These are phyloP conservation scores for Drosophila navojoa DNA, from an alignment of 1,140 invertebrate species.

Conservation along the genomic window DNA sequence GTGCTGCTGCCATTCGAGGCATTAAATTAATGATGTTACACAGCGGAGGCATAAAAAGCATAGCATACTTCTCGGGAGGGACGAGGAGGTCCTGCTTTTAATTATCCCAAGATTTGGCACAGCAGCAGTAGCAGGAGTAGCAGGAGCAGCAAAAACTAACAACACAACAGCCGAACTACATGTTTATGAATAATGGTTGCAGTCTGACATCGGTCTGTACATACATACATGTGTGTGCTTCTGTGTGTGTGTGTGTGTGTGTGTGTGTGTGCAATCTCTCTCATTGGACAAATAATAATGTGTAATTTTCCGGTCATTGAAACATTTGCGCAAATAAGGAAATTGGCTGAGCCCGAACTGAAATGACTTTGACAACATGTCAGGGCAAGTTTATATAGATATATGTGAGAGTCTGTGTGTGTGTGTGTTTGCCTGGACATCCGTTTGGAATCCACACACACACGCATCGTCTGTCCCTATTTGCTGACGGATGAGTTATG, in stretches of 20 bases:
- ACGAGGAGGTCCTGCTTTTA: slow-evolving; percentile 57
- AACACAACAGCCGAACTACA: slow-evolving; percentile 32
- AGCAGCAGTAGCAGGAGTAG: neutral
- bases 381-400: slow-evolving; percentile 5
- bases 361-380: slow-evolving; percentile 65
- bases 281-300: slow-evolving; percentile 74
- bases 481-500: slow-evolving; percentile 62
- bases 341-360: slow-evolving; percentile 60
- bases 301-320: slow-evolving; percentile 80
- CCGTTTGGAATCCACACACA: slow-evolving; percentile 11
- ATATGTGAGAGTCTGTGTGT: slow-evolving; percentile 5
- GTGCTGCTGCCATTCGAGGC: neutral
- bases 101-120: slow-evolving; percentile 59
- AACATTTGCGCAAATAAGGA: slow-evolving; percentile 77
- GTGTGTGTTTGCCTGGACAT: slow-evolving; percentile 28
- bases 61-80: slow-evolving; percentile 62
- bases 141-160: slow-evolving; percentile 11
- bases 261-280: slow-evolving; percentile 29
- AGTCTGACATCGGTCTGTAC: neutral
- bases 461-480: slow-evolving; percentile 8
- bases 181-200: slow-evolving; percentile 63
- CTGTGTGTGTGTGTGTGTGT: neutral
- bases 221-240: no score
- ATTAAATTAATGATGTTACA: slow-evolving; percentile 68
- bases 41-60: slow-evolving; percentile 41